Evolutionary conservation across 2,797 vertebrate genomes (phyloP).

Genomic region (Onychomys torridus): DNA sequence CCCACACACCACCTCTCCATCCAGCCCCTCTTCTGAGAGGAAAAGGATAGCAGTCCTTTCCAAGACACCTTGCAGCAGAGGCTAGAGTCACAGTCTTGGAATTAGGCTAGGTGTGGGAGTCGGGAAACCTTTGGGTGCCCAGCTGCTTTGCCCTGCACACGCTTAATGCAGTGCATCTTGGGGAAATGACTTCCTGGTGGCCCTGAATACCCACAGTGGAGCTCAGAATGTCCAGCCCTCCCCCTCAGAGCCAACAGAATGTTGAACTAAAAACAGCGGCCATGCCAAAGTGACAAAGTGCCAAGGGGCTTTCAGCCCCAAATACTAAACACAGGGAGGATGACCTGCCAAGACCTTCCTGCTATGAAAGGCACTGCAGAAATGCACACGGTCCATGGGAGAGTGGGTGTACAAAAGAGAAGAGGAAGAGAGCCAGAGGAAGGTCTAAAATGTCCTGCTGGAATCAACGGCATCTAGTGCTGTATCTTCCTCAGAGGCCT

Average conservation of each 20-base stretch:
- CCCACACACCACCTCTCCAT: neutral
- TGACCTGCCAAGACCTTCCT: neutral
- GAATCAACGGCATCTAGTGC: neutral
- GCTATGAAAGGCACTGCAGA: accelerated
- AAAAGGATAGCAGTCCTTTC: neutral
- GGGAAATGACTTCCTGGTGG: neutral
- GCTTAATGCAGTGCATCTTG: neutral
- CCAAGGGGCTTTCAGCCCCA: neutral
- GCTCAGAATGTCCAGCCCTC: neutral
- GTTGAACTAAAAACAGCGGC: neutral
- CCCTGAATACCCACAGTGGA: neutral
- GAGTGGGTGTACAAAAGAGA: neutral
- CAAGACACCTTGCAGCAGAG: neutral
- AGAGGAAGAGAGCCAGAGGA: neutral
- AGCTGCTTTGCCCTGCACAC: neutral
- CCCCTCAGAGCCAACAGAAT: neutral
- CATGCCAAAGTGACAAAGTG: neutral
- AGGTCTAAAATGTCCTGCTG: neutral
- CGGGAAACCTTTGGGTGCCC: neutral
- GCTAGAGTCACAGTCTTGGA: neutral
- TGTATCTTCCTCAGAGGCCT: neutral
- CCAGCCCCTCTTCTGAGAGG: neutral
- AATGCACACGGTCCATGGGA: neutral
- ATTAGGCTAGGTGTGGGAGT: neutral
- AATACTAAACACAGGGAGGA: neutral